Base-by-base conservation (phyloP, 2,888 invertebrate genomes). In the Iphiclides podalirius region DNA sequence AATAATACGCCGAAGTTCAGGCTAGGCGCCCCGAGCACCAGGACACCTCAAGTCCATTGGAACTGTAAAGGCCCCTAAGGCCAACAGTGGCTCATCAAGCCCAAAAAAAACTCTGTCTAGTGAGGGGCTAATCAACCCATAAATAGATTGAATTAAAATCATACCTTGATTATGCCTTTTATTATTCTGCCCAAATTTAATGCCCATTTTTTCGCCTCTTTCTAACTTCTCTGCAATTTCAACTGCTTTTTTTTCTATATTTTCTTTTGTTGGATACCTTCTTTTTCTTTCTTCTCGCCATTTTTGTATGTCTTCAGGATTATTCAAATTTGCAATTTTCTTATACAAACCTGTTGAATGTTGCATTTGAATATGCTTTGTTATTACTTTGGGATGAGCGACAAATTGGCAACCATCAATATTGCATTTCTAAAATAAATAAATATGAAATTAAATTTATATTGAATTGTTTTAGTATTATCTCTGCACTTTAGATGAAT, bases 211-310 rank as follows among this genome's bases (percentile, higher is more conserved):
- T 84, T 96, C 96, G 15, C 96, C 96, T 53, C 96, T 90, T 53
- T 93, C 90, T 44, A 91, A 66, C 69, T 92, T 93, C 66, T 94
- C 95, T 53, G 91, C 90, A 23, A 89, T 80, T 53, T 91, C 90
- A 28, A 92, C 90, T 57, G 90, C 90, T 64, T 92, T 90, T 56
- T 91, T 90, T 52, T 91, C 91, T 17, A 93, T 89, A 71, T 94
- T 96, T 15, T 81, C 88, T 60, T 90, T 89, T 0, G 95, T 95
- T 0, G 96, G 96, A 77, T 92, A 96, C 63, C 91, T 93, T 80
- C 90, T 93, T 72, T 92, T 94, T 40, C 98, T 89, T 64, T 97
- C 96, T 42, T 91, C 92, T 57, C 92, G 91, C 97, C 97, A 98
- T 72, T 94, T 94, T 23, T 92, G 85, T 51, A 97, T 93, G 58